Conservation (phyloP, 2,888 invertebrate species). For the Nemurella pictetii region DNA sequence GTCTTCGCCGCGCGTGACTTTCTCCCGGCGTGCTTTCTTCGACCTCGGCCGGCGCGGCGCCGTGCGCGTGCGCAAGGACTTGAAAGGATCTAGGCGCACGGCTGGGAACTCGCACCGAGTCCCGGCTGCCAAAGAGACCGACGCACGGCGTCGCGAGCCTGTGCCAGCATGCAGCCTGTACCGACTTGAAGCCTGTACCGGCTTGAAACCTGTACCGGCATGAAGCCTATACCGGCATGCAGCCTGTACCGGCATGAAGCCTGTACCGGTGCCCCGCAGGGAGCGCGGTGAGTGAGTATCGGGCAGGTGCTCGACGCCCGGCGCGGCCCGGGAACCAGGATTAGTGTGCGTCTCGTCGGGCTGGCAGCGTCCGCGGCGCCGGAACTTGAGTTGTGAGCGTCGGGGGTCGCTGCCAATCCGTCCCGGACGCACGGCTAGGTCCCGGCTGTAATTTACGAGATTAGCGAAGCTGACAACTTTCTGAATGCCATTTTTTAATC, state of each 20-base stretch:
- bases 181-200: neutral
- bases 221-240: conserved; percentile 19
- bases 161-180: neutral
- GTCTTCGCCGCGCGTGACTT: neutral
- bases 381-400: neutral
- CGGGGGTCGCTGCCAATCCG: neutral
- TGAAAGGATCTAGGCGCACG: neutral
- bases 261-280: neutral
- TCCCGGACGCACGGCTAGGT: neutral
- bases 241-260: neutral
- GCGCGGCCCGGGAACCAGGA: neutral
- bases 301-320: neutral
- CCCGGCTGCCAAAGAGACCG: neutral
- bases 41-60: neutral
- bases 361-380: neutral
- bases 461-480: neutral
- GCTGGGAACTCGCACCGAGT: neutral
- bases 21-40: neutral
- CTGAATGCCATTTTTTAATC: conserved; percentile 17
- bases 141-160: neutral
- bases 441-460: neutral
- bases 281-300: conserved; percentile 1
- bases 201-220: neutral
- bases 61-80: neutral
- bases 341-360: neutral